Percentiles rank a stretch among this genome's conserved stretches.
Evolutionary conservation across 2,888 invertebrate species (phyloP).

Genomic region (Acanthosepion pharaonis): DNA sequence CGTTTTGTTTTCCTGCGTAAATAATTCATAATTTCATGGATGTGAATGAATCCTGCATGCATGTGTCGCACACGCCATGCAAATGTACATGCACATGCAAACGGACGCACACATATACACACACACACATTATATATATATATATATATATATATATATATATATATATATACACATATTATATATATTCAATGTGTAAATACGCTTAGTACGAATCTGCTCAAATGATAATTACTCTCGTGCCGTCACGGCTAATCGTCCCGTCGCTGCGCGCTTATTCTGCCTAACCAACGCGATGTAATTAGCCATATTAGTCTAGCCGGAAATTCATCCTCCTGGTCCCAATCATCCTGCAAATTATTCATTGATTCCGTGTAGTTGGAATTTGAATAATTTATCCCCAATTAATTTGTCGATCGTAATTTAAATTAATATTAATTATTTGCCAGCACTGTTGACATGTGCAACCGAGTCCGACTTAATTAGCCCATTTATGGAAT

Average conservation of each 20-base stretch:
- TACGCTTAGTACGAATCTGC: too few species aligned
- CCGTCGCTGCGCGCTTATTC: neutral
- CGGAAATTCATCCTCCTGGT: neutral
- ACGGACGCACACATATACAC: too few species aligned
- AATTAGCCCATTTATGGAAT: neutral
- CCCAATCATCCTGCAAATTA: conserved; percentile 20
- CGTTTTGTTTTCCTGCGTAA: neutral
- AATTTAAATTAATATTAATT: neutral
- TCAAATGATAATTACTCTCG: neutral
- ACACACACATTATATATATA: too few species aligned
- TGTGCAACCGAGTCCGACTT: neutral
- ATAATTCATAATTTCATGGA: too few species aligned
- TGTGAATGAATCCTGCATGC: too few species aligned
- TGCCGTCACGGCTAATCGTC: neutral
- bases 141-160: too few species aligned
- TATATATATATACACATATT: too few species aligned
- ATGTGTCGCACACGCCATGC: too few species aligned
- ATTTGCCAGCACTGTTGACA: neutral
- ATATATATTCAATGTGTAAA: too few species aligned
- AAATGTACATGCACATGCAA: too few species aligned
- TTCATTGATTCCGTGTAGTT: neutral
- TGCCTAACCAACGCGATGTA: neutral
- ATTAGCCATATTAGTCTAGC: neutral
- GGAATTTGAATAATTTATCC: neutral
- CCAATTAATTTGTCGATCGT: neutral